A percentile compares a stretch with the other conserved stretches of the same genome.
phyloP scores from a whole-genome alignment of 2,888 invertebrate species.

The Danaus chrysippus region DNA sequence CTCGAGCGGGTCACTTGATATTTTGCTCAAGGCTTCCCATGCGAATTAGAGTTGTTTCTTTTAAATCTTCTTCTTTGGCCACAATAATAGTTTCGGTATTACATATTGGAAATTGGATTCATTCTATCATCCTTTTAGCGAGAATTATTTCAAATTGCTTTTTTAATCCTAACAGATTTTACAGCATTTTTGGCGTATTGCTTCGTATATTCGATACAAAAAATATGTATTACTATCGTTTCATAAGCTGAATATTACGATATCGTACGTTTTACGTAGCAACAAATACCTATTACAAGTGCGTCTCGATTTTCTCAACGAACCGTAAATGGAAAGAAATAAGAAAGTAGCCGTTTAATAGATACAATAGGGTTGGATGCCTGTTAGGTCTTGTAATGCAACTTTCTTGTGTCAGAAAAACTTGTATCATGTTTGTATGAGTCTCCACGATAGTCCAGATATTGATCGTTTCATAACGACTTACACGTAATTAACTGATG shows the following conservation, averaged over 20 bases:
- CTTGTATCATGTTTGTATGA: slow-evolving; percentile 54
- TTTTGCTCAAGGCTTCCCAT: slow-evolving; percentile 69
- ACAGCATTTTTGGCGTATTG: no score
- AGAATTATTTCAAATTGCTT: background rate
- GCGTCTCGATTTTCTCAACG: slow-evolving; percentile 69
- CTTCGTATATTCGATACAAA: no score
- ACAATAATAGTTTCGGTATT: slow-evolving; percentile 39
- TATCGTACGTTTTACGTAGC: slow-evolving; percentile 45
- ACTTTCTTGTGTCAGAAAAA: slow-evolving; percentile 71
- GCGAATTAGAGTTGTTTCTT: slow-evolving; percentile 62
- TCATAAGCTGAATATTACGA: background rate
- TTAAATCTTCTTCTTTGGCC: slow-evolving; percentile 48
- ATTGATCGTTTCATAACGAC: slow-evolving; percentile 60
- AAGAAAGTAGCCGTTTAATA: slow-evolving; percentile 75
- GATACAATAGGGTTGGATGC: slow-evolving; percentile 75
- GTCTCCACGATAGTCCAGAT: slow-evolving; percentile 51
- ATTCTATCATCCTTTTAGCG: slow-evolving; percentile 23
- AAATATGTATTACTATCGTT: no score
- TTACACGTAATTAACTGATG: slow-evolving; percentile 53
- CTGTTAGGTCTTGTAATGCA: slow-evolving; percentile 58
- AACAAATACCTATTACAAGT: slow-evolving; percentile 53
- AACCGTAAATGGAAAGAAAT: slow-evolving; percentile 74
- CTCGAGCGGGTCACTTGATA: slow-evolving; percentile 51
- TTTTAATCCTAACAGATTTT: background rate
- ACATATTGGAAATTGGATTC: slow-evolving; percentile 30